Conservation (phyloP, 2,797 vertebrate genomes). For the Psittacula echo region DNA sequence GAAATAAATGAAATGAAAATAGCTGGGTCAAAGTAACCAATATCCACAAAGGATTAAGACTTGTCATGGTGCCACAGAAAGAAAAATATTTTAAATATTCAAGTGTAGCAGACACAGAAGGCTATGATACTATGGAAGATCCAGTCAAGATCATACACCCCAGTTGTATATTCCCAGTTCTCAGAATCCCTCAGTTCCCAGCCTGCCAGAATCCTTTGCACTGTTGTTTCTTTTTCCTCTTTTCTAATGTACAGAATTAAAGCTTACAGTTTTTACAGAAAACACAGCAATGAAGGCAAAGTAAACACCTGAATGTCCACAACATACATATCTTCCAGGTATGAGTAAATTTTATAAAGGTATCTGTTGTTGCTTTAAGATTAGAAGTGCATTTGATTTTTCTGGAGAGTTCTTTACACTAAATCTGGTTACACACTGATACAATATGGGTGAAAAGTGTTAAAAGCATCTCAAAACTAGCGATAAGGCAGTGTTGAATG, state of each 20-base stretch:
- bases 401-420: neutral
- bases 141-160: neutral
- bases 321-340: neutral
- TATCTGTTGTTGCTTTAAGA: neutral
- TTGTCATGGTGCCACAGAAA: accelerated
- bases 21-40: neutral
- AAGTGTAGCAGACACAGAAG: neutral
- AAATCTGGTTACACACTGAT: neutral
- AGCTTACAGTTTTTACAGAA: neutral
- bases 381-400: neutral
- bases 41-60: neutral
- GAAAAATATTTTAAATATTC: neutral
- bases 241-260: neutral
- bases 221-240: neutral
- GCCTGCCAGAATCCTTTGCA: neutral
- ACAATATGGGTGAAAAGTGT: neutral
- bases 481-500: neutral
- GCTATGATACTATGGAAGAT: accelerated
- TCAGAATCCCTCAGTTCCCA: neutral
- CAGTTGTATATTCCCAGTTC: neutral
- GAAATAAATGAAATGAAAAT: neutral
- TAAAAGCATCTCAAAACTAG: neutral
- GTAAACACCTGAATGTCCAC: neutral
- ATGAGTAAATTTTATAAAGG: neutral
- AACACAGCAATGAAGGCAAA: neutral